A percentile compares a stretch with the other conserved stretches of the same genome.
Evolutionary conservation across 2,888 invertebrate species (phyloP).

Genomic region (Drosophila mimica): DNA sequence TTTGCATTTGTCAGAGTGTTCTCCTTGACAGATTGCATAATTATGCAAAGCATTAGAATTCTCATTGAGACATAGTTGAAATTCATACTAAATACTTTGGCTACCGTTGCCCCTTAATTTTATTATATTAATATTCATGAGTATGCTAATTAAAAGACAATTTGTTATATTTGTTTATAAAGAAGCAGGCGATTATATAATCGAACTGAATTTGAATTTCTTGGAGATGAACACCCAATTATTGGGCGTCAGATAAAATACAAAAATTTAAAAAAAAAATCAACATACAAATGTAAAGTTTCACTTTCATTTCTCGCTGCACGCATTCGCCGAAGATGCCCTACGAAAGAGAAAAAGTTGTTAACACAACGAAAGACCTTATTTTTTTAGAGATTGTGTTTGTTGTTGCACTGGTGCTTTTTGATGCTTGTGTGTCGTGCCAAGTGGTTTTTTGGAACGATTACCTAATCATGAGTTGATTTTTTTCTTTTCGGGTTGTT

Average conservation of each 20-base stretch:
- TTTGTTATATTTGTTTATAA: constrained; percentile 17
- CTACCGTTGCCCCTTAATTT: constrained; percentile 17
- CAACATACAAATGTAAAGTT: constrained; percentile 25
- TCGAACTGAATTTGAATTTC: constrained; percentile 57
- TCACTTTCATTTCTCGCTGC: constrained; percentile 54
- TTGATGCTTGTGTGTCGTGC: constrained; percentile 76
- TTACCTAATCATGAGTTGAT: constrained; percentile 75
- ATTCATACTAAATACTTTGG: constrained; percentile 8
- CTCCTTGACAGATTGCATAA: constrained; percentile 48
- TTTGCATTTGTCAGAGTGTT: not conserved
- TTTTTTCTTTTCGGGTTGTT: constrained; percentile 44
- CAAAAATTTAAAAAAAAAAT: constrained; percentile 1
- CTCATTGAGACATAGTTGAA: constrained; percentile 33
- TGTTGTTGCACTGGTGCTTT: constrained; percentile 42
- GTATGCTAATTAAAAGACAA: constrained; percentile 35
- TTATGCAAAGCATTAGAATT: constrained; percentile 52
- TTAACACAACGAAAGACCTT: constrained; percentile 60
- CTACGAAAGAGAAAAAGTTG: constrained; percentile 49
- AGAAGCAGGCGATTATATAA: constrained; percentile 54
- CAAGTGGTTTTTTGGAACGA: constrained; percentile 74
- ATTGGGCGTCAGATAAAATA: constrained; percentile 19
- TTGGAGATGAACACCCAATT: constrained; percentile 52
- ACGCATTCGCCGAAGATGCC: constrained; percentile 45
- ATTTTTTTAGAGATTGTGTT: constrained; percentile 34
- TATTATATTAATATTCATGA: constrained; percentile 31